phyloP scores from a whole-genome alignment of 2,888 invertebrate species.

The Crepidodera aurea region DNA sequence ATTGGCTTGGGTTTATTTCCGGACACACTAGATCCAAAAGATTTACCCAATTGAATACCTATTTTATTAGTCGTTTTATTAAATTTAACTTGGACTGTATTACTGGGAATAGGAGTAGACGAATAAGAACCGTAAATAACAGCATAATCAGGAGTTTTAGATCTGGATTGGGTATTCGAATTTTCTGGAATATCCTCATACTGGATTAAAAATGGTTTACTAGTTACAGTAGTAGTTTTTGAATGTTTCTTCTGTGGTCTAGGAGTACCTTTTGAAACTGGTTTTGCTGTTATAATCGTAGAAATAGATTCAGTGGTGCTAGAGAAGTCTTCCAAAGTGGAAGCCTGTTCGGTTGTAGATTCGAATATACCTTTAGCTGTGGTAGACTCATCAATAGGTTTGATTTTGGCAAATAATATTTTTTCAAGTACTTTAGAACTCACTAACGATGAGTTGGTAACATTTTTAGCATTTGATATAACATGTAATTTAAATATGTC shows the following conservation, averaged over 20 bases:
- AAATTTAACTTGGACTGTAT: conserved; percentile 43
- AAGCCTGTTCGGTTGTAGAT: not conserved
- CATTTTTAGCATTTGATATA: conserved; percentile 13
- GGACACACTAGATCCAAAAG: conserved; percentile 22
- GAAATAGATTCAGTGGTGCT: conserved; percentile 15
- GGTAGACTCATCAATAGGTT: conserved; percentile 19
- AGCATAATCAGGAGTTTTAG: conserved; percentile 58
- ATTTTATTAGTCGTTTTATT: conserved; percentile 42
- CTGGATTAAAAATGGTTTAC: conserved; percentile 10
- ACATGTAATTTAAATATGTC: conserved; percentile 20
- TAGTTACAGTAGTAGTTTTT: conserved; percentile 1
- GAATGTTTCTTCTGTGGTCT: not conserved
- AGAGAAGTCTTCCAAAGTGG: conserved; percentile 1
- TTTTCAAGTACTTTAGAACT: conserved; percentile 21
- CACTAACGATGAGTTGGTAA: conserved; percentile 13
- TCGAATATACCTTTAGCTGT: not conserved
- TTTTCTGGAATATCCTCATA: not conserved
- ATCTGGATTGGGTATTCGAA: conserved; percentile 49
- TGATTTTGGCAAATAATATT: conserved; percentile 27
- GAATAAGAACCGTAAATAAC: conserved; percentile 59
- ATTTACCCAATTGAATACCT: conserved; percentile 43
- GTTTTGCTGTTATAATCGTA: conserved; percentile 4
- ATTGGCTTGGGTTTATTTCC: not conserved
- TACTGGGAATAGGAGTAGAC: conserved; percentile 35
- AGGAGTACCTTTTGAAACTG: not conserved